Percentiles rank a stretch among this genome's conserved stretches.
Evolutionary conservation across 35 echinoderm and acorn worm species (phyloP).

Genomic region (Anneissia japonica): DNA sequence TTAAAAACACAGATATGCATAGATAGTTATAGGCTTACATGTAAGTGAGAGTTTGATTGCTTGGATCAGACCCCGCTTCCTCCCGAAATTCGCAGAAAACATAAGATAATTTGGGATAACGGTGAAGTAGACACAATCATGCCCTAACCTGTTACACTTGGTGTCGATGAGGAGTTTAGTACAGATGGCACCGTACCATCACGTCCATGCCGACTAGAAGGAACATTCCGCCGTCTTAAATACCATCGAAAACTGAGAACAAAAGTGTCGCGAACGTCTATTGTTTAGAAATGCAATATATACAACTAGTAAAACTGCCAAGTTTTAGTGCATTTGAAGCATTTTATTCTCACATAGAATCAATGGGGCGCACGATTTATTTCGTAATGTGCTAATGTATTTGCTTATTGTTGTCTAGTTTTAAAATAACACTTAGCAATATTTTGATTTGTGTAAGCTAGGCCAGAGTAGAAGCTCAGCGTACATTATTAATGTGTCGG

Average conservation of each 20-base stretch:
- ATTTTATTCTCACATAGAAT: not conserved
- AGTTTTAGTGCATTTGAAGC: not conserved
- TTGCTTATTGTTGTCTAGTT: not conserved
- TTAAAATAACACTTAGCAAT: not conserved
- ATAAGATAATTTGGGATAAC: no score
- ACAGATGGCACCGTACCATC: not conserved
- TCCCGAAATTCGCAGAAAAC: no score
- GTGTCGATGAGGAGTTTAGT: no score
- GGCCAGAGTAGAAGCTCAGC: not conserved
- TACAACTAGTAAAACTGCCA: constrained; percentile 1
- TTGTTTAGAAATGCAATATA: not conserved
- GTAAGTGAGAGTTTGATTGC: no score
- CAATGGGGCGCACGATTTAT: not conserved
- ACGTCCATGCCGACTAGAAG: not conserved
- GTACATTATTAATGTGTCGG: not conserved
- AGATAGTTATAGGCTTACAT: no score
- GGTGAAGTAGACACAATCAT: no score
- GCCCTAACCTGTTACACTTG: no score
- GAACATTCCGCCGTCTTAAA: not conserved
- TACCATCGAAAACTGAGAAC: not conserved
- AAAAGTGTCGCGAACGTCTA: not conserved
- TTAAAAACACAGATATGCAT: no score
- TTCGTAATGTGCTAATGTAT: not conserved
- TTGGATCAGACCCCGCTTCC: no score
- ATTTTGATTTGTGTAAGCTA: not conserved